phyloP scores from a whole-genome alignment of 2,113 vertebrate genomes.

The Burhinus oedicnemus region DNA sequence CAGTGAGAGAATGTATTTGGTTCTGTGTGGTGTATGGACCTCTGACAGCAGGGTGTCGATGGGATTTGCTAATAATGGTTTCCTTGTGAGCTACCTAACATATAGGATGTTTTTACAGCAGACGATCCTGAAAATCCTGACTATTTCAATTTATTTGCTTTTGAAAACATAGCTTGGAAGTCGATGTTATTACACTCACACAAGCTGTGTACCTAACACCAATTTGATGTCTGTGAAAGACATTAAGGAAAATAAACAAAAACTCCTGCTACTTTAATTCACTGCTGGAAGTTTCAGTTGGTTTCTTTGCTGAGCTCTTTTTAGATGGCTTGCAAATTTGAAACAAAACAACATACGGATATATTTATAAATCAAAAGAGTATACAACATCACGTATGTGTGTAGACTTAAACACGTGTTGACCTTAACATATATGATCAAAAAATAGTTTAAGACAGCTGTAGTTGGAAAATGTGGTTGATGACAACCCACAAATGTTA shows the following conservation, averaged over 20 bases:
- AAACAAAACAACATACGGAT: not conserved
- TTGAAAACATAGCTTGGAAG: not conserved
- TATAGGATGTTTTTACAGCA: not conserved
- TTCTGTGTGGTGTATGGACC: not conserved
- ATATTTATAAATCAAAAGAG: not conserved
- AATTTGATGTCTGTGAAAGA: not conserved
- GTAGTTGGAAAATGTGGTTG: not conserved
- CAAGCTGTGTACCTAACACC: not conserved
- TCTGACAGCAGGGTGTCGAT: not conserved
- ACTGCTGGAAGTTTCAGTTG: not conserved
- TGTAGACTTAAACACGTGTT: not conserved
- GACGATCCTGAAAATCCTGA: not conserved
- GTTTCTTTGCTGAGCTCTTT: not conserved
- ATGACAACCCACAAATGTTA: not conserved
- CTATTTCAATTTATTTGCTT: not conserved
- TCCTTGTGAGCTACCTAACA: not conserved
- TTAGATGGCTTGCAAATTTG: not conserved
- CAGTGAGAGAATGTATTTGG: not conserved
- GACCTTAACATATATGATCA: not conserved
- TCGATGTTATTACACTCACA: not conserved
- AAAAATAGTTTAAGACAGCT: not conserved
- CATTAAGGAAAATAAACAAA: not conserved
- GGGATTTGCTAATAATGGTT: not conserved
- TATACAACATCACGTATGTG: not conserved
- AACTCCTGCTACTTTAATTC: not conserved